Evolutionary conservation across 2,888 invertebrate species (phyloP).

Genomic region (Noctua pronuba): DNA sequence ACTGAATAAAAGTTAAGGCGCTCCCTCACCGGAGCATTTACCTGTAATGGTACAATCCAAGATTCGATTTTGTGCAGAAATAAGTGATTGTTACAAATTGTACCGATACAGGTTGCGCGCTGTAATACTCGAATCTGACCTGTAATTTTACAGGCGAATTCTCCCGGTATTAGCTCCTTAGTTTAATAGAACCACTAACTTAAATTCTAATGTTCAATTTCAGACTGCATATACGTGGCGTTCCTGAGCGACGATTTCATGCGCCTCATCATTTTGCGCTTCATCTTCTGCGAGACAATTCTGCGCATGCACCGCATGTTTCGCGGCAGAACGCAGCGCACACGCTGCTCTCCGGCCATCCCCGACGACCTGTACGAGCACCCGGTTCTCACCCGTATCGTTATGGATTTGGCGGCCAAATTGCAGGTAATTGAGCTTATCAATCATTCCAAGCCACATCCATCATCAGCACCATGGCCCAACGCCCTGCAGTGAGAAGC

Average conservation of each 20-base stretch:
- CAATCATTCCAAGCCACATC: background rate
- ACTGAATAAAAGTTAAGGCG: too few species aligned
- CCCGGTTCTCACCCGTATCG: conserved; percentile 94
- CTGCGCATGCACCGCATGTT: conserved; percentile 96
- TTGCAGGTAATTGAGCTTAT: conserved; percentile 92
- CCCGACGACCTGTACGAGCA: conserved; percentile 97
- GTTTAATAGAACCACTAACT: background rate
- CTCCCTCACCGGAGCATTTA: too few species aligned
- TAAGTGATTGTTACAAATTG: too few species aligned
- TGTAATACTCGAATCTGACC: too few species aligned
- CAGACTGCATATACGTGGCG: conserved; percentile 92
- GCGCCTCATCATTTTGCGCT: conserved; percentile 96
- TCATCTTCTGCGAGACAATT: conserved; percentile 98
- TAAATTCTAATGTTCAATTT: conserved; percentile 7
- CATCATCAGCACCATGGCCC: background rate
- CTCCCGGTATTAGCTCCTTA: background rate
- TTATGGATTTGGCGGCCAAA: conserved; percentile 95
- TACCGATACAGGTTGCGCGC: too few species aligned
- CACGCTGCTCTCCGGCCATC: conserved; percentile 95
- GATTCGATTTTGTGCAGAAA: too few species aligned
- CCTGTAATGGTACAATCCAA: too few species aligned
- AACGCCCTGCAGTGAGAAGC: background rate
- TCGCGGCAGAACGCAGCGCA: conserved; percentile 95
- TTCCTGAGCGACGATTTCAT: conserved; percentile 99
- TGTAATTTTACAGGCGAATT: background rate